Evolutionary conservation across 2,888 invertebrate genomes (phyloP), one percentile per base, ranked within the genome.

Genomic region (Acanthopleura granulata): DNA sequence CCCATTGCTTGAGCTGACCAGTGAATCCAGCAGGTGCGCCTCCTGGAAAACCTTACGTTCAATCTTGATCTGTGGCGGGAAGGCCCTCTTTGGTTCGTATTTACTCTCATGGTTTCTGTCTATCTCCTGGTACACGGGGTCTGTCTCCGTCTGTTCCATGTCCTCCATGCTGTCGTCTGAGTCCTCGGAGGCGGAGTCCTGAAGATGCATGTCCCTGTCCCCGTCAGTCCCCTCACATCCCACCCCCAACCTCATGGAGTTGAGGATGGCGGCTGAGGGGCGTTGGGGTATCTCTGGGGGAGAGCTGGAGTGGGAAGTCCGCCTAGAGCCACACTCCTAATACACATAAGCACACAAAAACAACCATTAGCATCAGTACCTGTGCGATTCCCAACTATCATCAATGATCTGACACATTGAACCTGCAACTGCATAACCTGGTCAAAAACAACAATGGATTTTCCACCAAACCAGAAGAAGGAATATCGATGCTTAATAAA

Each of bases 11-110:
- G 87, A 87, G 78, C 87, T 87, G n/a, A 87, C 81, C 49, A 88
- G 77, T 3, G 87, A 87, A 66, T 86, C 84, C 73, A 85, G 79
- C 66, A 83, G 77, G 15, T 79, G 78, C 15, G 79, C 74, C 30
- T 82, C 84, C 25, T 81, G 83, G 75, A 87, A 88, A 30, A 87
- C 83, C 76, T 88, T 89, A 49, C 90, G 81, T 76, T 89, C 90
- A 25, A 90, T 89, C 61, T 85, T 82, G 30, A 90, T 84, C 77
- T 86, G 85, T 27, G 88, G 88, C 9, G 87, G 88, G 25, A 78
- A 73, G 40, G 72, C 49, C 70, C 81, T 79, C 72, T 83, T 84
- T 0, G 85, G 86, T 79, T 86, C 86, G 72, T 87, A 88, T 69
- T 84, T 87, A 79, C 86, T 86, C 78, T 88, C 86, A 77, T 86